Percentiles rank a stretch among this genome's conserved stretches.
These are phyloP conservation scores for Reticulitermes lucifugus DNA, from an alignment of 2,888 invertebrate species.

Conservation along the genomic window DNA sequence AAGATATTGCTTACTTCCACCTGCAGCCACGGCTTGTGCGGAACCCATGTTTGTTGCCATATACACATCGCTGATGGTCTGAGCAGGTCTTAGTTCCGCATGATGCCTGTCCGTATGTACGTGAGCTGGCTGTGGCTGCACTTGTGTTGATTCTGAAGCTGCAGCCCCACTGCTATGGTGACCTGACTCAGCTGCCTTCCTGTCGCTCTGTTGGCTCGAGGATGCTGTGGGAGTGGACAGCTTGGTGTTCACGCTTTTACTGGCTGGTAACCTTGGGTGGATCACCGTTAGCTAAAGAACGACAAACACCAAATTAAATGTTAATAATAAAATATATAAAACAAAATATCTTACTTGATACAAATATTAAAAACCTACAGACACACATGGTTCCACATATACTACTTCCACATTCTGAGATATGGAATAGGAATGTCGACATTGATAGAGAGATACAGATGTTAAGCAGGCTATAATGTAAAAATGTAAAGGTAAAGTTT, in stretches of 20 bases:
- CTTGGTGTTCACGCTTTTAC: slow-evolving; percentile 59
- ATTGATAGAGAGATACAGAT: no score
- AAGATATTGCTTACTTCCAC: slow-evolving; percentile 61
- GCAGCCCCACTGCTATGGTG: slow-evolving; percentile 43
- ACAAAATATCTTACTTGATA: no score
- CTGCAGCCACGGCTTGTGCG: slow-evolving; percentile 61
- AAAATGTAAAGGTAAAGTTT: no score
- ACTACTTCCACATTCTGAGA: no score
- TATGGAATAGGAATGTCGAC: no score
- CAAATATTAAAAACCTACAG: no score
- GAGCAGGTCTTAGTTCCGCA: slow-evolving; percentile 72
- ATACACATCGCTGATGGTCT: slow-evolving; percentile 61
- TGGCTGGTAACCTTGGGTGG: slow-evolving; percentile 75
- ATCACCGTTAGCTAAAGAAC: slow-evolving; percentile 81
- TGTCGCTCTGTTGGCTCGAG: slow-evolving; percentile 57
- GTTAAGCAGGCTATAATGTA: no score
- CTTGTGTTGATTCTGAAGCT: slow-evolving; percentile 49
- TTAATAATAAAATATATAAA: no score
- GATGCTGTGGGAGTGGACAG: slow-evolving; percentile 53
- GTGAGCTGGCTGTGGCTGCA: slow-evolving; percentile 65
- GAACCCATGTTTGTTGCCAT: slow-evolving; percentile 62
- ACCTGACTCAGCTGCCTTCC: slow-evolving; percentile 56
- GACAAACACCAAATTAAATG: background rate
- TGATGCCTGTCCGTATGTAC: slow-evolving; percentile 73
- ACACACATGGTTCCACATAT: no score